A percentile compares a stretch with the other conserved stretches of the same genome.
Conservation (phyloP, 1,140 invertebrate species). For the Leptinotarsa lineolata region DNA sequence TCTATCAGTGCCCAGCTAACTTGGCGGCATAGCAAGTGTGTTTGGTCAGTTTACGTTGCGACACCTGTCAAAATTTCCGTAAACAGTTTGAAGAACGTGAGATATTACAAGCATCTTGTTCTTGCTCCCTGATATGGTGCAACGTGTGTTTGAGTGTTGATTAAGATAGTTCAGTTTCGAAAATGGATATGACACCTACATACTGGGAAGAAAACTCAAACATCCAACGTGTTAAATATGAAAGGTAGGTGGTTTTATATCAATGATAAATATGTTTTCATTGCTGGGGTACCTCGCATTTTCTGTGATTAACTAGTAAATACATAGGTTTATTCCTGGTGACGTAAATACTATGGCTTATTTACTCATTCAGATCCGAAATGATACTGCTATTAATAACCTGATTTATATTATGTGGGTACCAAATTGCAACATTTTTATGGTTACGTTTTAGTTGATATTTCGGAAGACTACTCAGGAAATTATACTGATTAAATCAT, state of each 20-base stretch:
- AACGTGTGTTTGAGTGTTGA: slow-evolving; percentile 14
- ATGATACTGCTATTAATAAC: slow-evolving; percentile 29
- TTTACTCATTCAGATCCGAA: slow-evolving; percentile 23
- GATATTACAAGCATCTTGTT: background rate
- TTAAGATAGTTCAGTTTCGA: slow-evolving; percentile 10
- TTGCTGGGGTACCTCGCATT: background rate
- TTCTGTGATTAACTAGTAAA: background rate
- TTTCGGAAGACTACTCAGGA: too few relatives aligned
- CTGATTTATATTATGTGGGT: slow-evolving; percentile 16
- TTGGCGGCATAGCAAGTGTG: slow-evolving; percentile 26
- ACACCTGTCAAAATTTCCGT: slow-evolving; percentile 36
- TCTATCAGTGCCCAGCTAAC: slow-evolving; percentile 41
- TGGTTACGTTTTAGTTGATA: too few relatives aligned
- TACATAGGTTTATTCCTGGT: slow-evolving; percentile 26
- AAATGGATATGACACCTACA: slow-evolving; percentile 45
- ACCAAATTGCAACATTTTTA: slow-evolving; percentile 21
- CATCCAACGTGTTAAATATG: slow-evolving; percentile 45
- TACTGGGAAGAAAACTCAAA: slow-evolving; percentile 48
- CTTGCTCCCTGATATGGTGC: slow-evolving; percentile 13
- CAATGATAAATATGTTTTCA: background rate
- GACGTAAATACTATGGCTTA: slow-evolving; percentile 39
- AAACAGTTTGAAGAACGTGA: slow-evolving; percentile 26
- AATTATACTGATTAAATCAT: too few relatives aligned
- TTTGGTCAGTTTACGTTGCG: slow-evolving; percentile 22
- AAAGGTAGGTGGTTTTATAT: slow-evolving; percentile 38